A percentile compares a stretch with the other conserved stretches of the same genome.
These are phyloP conservation scores for Apodemus speciosus DNA, from an alignment of 2,113 vertebrate species.

Conservation along the genomic window DNA sequence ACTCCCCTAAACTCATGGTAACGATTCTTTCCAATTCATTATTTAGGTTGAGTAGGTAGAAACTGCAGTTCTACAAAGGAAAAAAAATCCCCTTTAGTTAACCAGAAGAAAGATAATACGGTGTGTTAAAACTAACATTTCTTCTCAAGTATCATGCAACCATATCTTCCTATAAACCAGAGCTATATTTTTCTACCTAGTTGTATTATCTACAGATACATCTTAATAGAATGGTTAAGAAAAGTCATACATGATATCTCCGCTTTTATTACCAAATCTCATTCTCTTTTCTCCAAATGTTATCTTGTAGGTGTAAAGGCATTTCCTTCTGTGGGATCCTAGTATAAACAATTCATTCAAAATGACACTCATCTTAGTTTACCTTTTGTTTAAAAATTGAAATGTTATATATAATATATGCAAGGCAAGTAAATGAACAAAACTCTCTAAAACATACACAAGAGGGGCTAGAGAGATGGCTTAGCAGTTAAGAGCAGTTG, in stretches of 20 bases:
- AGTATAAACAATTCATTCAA: background rate
- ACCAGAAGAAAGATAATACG: conserved; percentile 1
- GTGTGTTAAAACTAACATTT: conserved; percentile 2
- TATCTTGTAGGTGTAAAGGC: background rate
- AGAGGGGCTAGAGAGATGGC: background rate
- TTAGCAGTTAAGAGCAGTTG: background rate
- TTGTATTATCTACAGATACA: background rate
- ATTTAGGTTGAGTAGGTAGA: background rate
- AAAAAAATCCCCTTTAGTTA: background rate
- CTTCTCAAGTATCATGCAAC: conserved; percentile 35
- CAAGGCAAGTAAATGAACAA: background rate
- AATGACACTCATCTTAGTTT: conserved; percentile 14
- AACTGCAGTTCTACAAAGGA: background rate
- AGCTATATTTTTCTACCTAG: conserved; percentile 5
- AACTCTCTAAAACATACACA: conserved; percentile 17
- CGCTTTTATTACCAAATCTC: background rate
- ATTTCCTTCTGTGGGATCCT: background rate
- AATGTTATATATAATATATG: background rate
- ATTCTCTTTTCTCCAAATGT: background rate
- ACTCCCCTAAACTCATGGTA: background rate
- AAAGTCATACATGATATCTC: background rate
- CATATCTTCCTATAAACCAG: conserved; percentile 14
- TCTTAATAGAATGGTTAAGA: background rate
- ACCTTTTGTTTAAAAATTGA: background rate
- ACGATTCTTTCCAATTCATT: background rate